Evolutionary conservation across 2,888 invertebrate species (phyloP), one percentile per base, ranked within the genome.

Genomic region (Noctua janthe): DNA sequence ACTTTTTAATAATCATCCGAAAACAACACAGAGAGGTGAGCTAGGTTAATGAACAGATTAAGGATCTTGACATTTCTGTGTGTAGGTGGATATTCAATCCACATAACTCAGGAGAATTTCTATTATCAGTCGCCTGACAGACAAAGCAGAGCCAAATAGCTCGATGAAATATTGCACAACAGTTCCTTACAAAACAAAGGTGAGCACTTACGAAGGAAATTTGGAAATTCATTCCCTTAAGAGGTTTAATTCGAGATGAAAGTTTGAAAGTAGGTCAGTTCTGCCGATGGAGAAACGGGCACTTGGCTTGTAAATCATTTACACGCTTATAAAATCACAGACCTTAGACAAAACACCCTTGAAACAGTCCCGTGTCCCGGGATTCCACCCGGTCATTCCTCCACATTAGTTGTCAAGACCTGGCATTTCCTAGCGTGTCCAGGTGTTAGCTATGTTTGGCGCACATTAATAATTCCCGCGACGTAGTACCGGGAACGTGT

Each of bases 391-490:
- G 43, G 82, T n/a, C 73, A 64, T 83, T 72, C 35, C n/a, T 81
- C 39, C 39, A 64, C 72, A 72, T 74, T 83, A 70, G 72, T 35
- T 72, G 66, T 47, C 79, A 74, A 47, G 70, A 71, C 66, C 69
- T 74, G 76, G 77, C 72, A 54, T 74, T 76, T 73, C 71, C 76
- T 72, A 75, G 70, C 69, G 73, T 71, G 71, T 77, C 82, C 78
- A 85, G 87, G 89, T 86, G 78, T 64, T 49, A 70, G 84, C 84
- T 81, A 84, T 89, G 86, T 88, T 88, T 80, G 91, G 76, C 6
- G 74, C 83, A 74, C 90, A 92, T 92, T 91, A 92, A 91, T 91
- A 91, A 91, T 91, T 90, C 88, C 82, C 81, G 79, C 79, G 83
- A 83, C 86, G 87, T 88, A 71, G 81, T 74, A 74, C 86, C 78